phyloP scores from a whole-genome alignment of 2,113 vertebrate species.

The Penelope pileata region DNA sequence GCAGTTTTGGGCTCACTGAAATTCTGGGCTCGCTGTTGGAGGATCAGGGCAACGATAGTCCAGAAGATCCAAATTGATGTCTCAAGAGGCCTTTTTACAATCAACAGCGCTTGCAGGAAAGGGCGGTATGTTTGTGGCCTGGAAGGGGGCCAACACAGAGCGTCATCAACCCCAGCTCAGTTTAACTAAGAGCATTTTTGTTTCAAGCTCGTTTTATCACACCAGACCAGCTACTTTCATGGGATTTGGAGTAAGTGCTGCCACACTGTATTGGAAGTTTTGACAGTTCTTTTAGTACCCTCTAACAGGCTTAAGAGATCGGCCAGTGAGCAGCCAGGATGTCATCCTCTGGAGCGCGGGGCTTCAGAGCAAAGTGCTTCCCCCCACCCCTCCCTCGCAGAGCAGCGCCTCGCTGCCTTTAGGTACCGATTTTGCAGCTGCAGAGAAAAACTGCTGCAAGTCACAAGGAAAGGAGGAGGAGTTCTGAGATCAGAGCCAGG shows the following conservation, averaged over 20 bases:
- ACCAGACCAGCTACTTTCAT: neutral
- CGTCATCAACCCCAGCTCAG: neutral
- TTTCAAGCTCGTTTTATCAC: constrained; percentile 27
- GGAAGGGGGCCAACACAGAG: neutral
- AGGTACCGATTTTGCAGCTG: constrained; percentile 23
- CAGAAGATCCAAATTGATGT: neutral
- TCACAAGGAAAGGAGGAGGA: constrained; percentile 8
- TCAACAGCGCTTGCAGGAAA: neutral
- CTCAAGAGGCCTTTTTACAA: neutral
- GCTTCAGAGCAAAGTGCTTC: constrained; percentile 9
- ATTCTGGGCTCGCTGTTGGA: neutral
- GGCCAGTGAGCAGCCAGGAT: neutral
- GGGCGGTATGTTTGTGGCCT: neutral
- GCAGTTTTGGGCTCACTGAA: neutral
- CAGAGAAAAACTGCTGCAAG: neutral
- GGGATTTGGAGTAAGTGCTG: constrained; percentile 44
- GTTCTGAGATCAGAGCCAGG: neutral
- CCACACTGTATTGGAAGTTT: neutral
- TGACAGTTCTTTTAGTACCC: constrained; percentile 40
- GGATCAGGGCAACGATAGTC: neutral
- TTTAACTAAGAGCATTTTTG: constrained; percentile 29
- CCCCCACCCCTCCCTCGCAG: neutral
- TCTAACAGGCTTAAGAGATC: constrained; percentile 52
- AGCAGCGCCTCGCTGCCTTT: neutral
- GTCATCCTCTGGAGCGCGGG: neutral